Conservation (phyloP, 2,797 vertebrate genomes). For the Channa striata region DNA sequence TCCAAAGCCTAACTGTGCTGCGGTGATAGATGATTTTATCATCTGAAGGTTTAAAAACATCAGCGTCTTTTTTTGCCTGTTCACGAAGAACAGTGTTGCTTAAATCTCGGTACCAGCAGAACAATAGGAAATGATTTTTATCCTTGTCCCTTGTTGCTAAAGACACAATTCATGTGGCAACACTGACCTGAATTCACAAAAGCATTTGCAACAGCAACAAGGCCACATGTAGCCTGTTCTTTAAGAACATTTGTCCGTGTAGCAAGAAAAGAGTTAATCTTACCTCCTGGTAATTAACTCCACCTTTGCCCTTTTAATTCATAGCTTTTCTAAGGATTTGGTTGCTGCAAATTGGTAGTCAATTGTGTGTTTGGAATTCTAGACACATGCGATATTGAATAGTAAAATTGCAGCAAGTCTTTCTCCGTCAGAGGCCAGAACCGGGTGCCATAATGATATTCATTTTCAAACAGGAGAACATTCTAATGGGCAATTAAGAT, state of each 20-base stretch:
- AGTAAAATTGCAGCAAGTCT: slow-evolving; percentile 81
- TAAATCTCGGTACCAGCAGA: slow-evolving; percentile 37
- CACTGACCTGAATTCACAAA: slow-evolving; percentile 32
- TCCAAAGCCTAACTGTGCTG: slow-evolving; percentile 29
- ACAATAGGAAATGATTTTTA: slow-evolving; percentile 36
- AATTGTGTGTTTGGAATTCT: slow-evolving; percentile 82
- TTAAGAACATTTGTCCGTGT: slow-evolving; percentile 69
- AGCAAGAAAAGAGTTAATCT: slow-evolving; percentile 58
- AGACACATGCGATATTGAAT: slow-evolving; percentile 78
- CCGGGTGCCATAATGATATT: slow-evolving; percentile 86
- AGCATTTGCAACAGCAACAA: slow-evolving; percentile 39
- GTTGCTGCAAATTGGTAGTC: slow-evolving; percentile 79
- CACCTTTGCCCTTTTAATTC: slow-evolving; percentile 73
- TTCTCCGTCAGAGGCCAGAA: slow-evolving; percentile 81
- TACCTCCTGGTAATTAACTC: slow-evolving; percentile 77
- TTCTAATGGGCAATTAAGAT: slow-evolving; percentile 92
- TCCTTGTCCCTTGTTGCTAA: slow-evolving; percentile 30
- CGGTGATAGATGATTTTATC: slow-evolving; percentile 36
- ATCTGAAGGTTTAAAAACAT: slow-evolving; percentile 42
- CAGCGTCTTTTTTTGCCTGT: slow-evolving; percentile 24
- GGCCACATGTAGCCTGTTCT: slow-evolving; percentile 48
- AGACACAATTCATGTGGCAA: slow-evolving; percentile 49
- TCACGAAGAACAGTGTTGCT: slow-evolving; percentile 32
- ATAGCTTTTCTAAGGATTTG: slow-evolving; percentile 75
- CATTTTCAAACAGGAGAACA: slow-evolving; percentile 90